A percentile compares a stretch with the other conserved stretches of the same genome.
Conservation (phyloP, 2,888 invertebrate genomes). For the Cepaea hortensis region DNA sequence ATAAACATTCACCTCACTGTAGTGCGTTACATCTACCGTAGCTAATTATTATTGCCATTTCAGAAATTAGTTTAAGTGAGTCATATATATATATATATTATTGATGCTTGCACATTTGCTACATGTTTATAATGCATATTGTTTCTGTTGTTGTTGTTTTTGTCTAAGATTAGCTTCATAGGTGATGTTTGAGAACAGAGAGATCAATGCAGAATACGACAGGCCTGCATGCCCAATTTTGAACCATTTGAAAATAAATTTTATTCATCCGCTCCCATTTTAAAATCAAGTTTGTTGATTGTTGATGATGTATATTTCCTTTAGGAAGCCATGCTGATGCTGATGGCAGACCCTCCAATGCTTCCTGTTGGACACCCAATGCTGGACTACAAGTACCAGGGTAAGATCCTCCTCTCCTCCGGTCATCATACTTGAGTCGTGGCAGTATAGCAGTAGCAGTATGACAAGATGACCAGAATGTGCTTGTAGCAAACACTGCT, state of each 20-base stretch:
- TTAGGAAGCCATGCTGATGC: constrained; percentile 88
- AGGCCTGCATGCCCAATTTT: too few relatives aligned
- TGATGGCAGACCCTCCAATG: constrained; percentile 86
- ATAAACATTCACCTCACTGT: too few relatives aligned
- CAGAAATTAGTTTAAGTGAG: too few relatives aligned
- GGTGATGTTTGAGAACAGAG: too few relatives aligned
- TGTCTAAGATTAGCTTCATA: too few relatives aligned
- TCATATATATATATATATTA: too few relatives aligned
- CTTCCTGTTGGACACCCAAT: constrained; percentile 82
- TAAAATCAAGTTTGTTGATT: background rate
- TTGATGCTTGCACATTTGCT: too few relatives aligned
- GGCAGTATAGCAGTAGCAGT: constrained; percentile 82
- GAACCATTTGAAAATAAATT: background rate
- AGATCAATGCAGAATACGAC: background rate
- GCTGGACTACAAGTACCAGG: constrained; percentile 77
- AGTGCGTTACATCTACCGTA: too few relatives aligned
- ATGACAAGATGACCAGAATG: constrained; percentile 90
- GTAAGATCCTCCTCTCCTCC: constrained; percentile 78
- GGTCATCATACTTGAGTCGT: constrained; percentile 66
- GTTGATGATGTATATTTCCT: background rate
- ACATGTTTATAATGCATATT: too few relatives aligned
- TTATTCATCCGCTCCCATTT: background rate
- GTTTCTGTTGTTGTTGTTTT: too few relatives aligned
- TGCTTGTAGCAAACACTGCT: too few relatives aligned
- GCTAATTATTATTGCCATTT: too few relatives aligned